These are phyloP conservation scores for Corythornis cristatus DNA, from an alignment of 2,113 vertebrate genomes.

Conservation along the genomic window DNA sequence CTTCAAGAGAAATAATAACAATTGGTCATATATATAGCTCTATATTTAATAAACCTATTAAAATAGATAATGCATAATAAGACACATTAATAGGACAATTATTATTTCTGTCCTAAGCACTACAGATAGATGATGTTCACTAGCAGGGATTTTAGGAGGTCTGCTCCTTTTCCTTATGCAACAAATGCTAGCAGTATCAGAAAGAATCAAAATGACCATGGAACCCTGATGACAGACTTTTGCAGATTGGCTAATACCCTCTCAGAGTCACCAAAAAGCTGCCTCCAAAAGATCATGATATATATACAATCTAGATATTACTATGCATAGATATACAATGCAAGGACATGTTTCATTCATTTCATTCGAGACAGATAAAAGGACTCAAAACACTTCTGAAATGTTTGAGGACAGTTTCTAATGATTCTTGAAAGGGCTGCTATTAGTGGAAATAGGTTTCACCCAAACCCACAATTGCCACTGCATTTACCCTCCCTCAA, in stretches of 20 bases:
- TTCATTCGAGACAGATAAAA: background rate
- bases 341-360: background rate
- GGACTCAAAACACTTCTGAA: background rate
- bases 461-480: background rate
- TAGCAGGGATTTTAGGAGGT: background rate
- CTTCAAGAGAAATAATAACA: background rate
- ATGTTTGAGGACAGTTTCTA: background rate
- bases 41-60: background rate
- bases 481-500: background rate
- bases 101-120: background rate
- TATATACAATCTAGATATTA: background rate
- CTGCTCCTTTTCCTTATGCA: background rate
- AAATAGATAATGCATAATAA: no score
- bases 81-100: background rate
- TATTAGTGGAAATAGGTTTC: background rate
- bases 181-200: background rate
- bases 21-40: background rate
- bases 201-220: background rate
- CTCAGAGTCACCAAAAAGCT: background rate
- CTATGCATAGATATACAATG: background rate
- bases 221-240: background rate
- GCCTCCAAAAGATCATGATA: background rate
- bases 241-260: background rate
- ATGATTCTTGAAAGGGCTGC: background rate
- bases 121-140: background rate